These are phyloP conservation scores for Amphiprion clarkii DNA, from an alignment of 2,797 vertebrate genomes.

Conservation along the genomic window DNA sequence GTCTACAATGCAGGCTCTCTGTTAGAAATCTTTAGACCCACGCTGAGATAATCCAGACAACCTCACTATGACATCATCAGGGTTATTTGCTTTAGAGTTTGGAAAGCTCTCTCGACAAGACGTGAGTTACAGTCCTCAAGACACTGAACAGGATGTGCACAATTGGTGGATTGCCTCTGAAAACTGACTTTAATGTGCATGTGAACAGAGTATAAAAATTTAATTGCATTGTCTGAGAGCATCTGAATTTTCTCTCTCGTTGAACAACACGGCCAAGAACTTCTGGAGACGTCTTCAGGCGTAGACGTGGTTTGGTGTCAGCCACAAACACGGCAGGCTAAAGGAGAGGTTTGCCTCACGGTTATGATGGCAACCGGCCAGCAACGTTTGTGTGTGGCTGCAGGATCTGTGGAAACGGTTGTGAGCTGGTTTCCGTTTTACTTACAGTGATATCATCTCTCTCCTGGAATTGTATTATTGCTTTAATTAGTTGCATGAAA, in stretches of 20 bases:
- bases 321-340: background rate
- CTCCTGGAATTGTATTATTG: background rate
- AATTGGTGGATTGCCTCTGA: background rate
- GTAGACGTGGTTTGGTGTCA: slow-evolving; percentile 2
- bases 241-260: background rate
- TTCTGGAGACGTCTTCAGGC: slow-evolving; percentile 3
- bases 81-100: background rate
- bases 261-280: background rate
- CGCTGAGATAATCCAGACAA: background rate
- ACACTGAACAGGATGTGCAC: too few relatives aligned
- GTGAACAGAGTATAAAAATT: background rate
- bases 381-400: background rate
- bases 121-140: background rate
- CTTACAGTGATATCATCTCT: background rate
- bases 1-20: background rate
- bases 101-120: background rate
- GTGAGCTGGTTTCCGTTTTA: slow-evolving; percentile 1
- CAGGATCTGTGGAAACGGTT: background rate
- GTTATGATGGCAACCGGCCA: slow-evolving; percentile 9
- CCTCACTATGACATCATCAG: too few relatives aligned
- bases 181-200: background rate
- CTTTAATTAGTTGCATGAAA: slow-evolving; percentile 1
- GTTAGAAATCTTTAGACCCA: background rate
- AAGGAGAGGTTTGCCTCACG: background rate
- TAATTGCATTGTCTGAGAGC: background rate